Percentiles rank a stretch among this genome's conserved stretches.
phyloP scores from a whole-genome alignment of 2,113 vertebrate species.

The Neomonachus schauinslandi region DNA sequence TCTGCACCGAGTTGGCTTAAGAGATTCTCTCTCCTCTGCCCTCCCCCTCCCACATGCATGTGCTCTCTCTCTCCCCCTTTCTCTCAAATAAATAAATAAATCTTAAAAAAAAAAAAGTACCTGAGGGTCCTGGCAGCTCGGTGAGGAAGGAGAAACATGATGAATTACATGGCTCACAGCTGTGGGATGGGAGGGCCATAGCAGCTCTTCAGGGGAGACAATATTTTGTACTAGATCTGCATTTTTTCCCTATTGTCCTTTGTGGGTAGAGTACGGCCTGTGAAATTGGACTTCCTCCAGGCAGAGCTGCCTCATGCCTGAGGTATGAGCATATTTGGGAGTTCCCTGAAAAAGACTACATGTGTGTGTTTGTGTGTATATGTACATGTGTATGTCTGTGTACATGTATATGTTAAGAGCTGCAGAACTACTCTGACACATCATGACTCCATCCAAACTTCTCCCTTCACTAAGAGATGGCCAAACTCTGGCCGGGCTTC shows the following conservation, averaged over 20 bases:
- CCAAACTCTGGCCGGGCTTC: background rate
- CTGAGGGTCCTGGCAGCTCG: background rate
- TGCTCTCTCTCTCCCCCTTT: background rate
- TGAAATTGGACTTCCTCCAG: background rate
- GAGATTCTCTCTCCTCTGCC: background rate
- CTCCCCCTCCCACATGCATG: rapidly evolving
- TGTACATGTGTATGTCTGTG: background rate
- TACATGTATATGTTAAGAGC: background rate
- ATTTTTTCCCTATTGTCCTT: background rate
- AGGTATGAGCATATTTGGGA: background rate
- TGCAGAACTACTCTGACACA: background rate
- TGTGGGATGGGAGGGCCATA: background rate
- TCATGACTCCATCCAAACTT: background rate
- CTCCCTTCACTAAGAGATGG: background rate
- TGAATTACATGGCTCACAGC: background rate
- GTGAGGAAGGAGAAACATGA: background rate
- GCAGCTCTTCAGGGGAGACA: background rate
- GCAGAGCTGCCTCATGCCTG: background rate
- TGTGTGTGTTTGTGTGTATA: background rate
- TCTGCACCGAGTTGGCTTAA: background rate
- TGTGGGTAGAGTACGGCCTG: background rate
- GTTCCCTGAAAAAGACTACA: background rate
- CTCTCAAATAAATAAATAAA: background rate
- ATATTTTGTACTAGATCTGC: background rate
- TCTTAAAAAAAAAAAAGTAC: background rate